These are phyloP conservation scores for Echiichthys vipera DNA, from an alignment of 2,797 vertebrate species.

Conservation along the genomic window DNA sequence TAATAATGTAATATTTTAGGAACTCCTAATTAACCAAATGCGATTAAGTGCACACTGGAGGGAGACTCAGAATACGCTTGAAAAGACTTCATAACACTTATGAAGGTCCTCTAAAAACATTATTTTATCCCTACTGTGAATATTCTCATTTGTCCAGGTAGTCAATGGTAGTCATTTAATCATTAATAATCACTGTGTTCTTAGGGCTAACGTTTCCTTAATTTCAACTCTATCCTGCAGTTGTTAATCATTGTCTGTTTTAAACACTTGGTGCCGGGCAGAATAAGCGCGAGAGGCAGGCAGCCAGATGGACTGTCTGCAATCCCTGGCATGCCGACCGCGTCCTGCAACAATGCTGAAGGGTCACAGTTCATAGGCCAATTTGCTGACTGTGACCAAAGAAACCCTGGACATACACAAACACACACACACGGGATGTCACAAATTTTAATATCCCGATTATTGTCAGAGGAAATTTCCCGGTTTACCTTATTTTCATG, in stretches of 20 bases:
- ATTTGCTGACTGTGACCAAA: conserved; percentile 43
- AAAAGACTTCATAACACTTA: conserved; percentile 12
- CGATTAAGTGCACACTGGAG: conserved; percentile 1
- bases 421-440: not conserved
- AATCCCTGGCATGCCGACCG: conserved; percentile 68
- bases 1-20: conserved; percentile 10
- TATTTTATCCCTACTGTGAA: too few relatives aligned
- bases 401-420: conserved; percentile 24
- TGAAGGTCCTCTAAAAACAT: not conserved
- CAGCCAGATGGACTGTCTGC: conserved; percentile 71
- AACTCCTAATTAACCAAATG: conserved; percentile 22
- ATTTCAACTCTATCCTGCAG: conserved; percentile 20
- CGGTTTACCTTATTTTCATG: too few relatives aligned
- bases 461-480: too few relatives aligned
- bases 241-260: conserved; percentile 9
- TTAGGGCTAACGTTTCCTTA: conserved; percentile 7
- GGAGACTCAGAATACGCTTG: not conserved
- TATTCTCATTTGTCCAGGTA: too few relatives aligned
- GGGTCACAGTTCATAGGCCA: conserved; percentile 62
- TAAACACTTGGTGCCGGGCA: conserved; percentile 28
- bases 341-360: conserved; percentile 69
- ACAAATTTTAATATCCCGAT: too few relatives aligned
- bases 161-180: too few relatives aligned
- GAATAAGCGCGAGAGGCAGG: conserved; percentile 37
- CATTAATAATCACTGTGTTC: not conserved